phyloP scores from a whole-genome alignment of 2,888 invertebrate species.

The Ypsolopha sequella region DNA sequence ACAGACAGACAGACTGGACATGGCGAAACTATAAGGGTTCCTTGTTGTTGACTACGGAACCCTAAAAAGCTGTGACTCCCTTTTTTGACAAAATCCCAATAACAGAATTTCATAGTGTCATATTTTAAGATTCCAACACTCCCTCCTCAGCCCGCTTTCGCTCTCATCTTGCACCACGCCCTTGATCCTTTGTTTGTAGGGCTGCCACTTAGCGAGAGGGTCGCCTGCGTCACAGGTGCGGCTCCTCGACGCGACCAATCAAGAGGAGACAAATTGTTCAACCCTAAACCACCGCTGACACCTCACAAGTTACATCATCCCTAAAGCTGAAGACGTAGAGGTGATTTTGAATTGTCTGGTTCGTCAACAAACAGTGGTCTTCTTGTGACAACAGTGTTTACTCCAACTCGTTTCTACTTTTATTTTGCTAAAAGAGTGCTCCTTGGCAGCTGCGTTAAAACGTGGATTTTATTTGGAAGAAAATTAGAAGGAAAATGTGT shows the following conservation, averaged over 20 bases:
- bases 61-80: too few species aligned
- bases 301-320: background rate
- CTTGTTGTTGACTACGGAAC: too few species aligned
- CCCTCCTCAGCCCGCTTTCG: background rate
- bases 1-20: too few species aligned
- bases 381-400: background rate
- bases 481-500: too few species aligned
- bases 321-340: background rate
- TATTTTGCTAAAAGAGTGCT: too few species aligned
- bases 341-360: too few species aligned
- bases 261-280: constrained; percentile 46
- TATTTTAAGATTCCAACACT: background rate
- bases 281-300: constrained; percentile 4
- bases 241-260: constrained; percentile 43
- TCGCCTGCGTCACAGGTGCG: constrained; percentile 43
- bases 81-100: too few species aligned
- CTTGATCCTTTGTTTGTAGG: constrained; percentile 42
- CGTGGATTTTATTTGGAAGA: too few species aligned
- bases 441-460: too few species aligned
- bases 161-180: constrained; percentile 15
- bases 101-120: too few species aligned
- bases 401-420: too few species aligned
- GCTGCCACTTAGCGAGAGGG: constrained; percentile 42
- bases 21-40: too few species aligned
- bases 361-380: background rate